Conservation (phyloP, 2,797 vertebrate species). For the Lerista edwardsae region DNA sequence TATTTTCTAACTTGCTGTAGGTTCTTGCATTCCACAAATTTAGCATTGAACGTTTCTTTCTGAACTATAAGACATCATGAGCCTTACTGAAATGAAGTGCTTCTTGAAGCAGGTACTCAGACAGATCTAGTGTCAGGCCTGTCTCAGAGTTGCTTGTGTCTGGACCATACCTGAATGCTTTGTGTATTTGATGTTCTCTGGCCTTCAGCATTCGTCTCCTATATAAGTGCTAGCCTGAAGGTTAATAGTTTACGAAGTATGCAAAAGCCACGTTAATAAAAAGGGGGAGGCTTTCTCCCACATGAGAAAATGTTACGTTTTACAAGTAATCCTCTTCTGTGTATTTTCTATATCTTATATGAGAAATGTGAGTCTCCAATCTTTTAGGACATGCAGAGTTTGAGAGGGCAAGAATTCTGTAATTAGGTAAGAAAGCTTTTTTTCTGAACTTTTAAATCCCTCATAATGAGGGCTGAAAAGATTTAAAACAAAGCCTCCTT, state of each 20-base stretch:
- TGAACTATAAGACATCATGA: slow-evolving; percentile 71
- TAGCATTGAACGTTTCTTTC: slow-evolving; percentile 80
- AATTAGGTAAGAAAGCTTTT: slow-evolving; percentile 56
- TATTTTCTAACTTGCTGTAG: slow-evolving; percentile 81
- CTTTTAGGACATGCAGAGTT: slow-evolving; percentile 59
- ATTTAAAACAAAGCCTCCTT: slow-evolving; percentile 45
- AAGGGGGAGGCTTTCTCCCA: slow-evolving; percentile 52
- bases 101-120: slow-evolving; percentile 79
- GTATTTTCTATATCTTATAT: slow-evolving; percentile 27
- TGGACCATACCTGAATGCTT: slow-evolving; percentile 68
- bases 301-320: slow-evolving; percentile 42
- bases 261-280: slow-evolving; percentile 45
- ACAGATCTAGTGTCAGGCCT: slow-evolving; percentile 55
- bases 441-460: slow-evolving; percentile 42
- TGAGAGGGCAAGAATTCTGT: slow-evolving; percentile 59
- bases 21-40: slow-evolving; percentile 82
- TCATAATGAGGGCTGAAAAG: slow-evolving; percentile 49
- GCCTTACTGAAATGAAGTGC: slow-evolving; percentile 81
- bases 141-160: slow-evolving; percentile 53
- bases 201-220: slow-evolving; percentile 73
- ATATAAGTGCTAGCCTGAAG: slow-evolving; percentile 74
- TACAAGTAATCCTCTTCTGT: slow-evolving; percentile 46
- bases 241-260: slow-evolving; percentile 58
- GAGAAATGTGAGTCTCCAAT: slow-evolving; percentile 23
- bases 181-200: slow-evolving; percentile 65